Base-by-base conservation (phyloP, 2,888 invertebrate species). In the Calameuta pallipes region DNA sequence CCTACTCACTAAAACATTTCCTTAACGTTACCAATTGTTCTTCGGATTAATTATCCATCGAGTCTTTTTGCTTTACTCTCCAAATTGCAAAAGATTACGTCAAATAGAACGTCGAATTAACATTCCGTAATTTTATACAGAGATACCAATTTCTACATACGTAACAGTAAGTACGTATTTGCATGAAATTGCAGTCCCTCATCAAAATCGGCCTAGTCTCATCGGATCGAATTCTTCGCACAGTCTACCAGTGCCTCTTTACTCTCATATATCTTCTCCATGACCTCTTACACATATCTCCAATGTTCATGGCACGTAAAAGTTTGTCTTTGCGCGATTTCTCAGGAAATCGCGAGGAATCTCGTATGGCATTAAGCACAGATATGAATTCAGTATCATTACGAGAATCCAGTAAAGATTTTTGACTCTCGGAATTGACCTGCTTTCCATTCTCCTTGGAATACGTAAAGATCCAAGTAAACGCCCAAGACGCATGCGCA, bases 241-340 rank as follows among this genome's bases (percentile, higher is more conserved):
- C 41, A 6, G 41, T 15, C 15, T 41, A 15, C 41, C 41, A 15
- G 6, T 15, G 15, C 41, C 6, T 41, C 15, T 41, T 15, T 41
- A 41, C 41, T 41, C 15, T 15, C 15, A 15, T 15, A 15, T 41
- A 41, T 41, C 41, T 41, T 15, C 1, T 41, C 41, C 15, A 1
- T 15, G 6, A 41, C 41, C 41, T 74, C 68, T 70, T 23, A 4
- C 2, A 70, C 2, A 70, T 71, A n/a, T 76, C 73, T 71, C 31
- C 68, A 73, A 73, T 34, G 35, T 82, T 78, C 84, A 86, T 87
- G 86, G 86, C 87, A 87, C 85, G 84, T 81, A 82, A 83, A 82
- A 83, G 82, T 84, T 81, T 34, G 36, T 74, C 35, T 74, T 74
- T 11, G 33, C 30, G 30, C 13, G 35, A 34, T 75, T 75, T 30